Evolutionary conservation across 2,113 vertebrate species (phyloP).

Genomic region (Parotia lawesii): DNA sequence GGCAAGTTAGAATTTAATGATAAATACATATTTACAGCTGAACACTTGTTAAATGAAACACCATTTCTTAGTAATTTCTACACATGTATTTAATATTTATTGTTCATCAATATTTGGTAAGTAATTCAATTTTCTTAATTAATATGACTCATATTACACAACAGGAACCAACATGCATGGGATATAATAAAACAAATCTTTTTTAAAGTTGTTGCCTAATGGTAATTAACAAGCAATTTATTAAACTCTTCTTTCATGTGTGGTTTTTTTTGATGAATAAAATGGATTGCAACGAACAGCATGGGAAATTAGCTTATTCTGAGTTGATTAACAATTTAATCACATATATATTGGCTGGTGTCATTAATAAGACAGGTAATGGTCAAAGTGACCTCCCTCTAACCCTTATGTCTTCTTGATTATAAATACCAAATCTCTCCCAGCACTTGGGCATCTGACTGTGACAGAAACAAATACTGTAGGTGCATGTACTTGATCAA

Average conservation of each 20-base stretch:
- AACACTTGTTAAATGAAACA: not conserved
- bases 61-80: not conserved
- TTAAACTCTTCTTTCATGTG: not conserved
- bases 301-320: not conserved
- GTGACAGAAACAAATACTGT: not conserved
- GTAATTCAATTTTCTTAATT: not conserved
- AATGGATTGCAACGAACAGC: not conserved
- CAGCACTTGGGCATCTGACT: not conserved
- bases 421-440: not conserved
- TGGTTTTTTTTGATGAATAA: not conserved
- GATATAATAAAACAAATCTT: not conserved
- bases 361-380: not conserved
- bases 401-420: not conserved
- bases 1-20: not conserved
- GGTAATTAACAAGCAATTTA: not conserved
- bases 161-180: not conserved
- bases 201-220: not conserved
- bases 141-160: not conserved
- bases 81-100: not conserved
- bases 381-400: not conserved
- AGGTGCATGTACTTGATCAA: not conserved
- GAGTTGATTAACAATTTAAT: not conserved
- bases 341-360: accelerated
- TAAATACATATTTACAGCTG: not conserved
- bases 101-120: not conserved